Base-by-base conservation (phyloP, 2,797 vertebrate species). In the Perodicticus potto region DNA sequence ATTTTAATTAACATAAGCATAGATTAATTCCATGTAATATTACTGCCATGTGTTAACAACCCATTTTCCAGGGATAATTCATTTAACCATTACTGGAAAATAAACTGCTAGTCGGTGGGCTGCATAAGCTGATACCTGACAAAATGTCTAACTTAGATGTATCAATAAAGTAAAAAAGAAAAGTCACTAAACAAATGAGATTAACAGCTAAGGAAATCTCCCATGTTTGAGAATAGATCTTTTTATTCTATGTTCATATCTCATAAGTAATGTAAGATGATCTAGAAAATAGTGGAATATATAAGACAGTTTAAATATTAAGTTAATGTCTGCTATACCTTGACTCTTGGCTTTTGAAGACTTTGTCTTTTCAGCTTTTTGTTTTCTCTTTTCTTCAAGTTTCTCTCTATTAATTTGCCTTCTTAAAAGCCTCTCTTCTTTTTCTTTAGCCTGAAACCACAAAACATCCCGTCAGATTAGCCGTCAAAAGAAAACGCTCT, bases 401-500 rank as follows among this genome's bases (percentile, higher is more conserved):
- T 99, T 99, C 95, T 99, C 99, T 88, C 99, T 98, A 98, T 99
- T 99, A 98, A 99, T 99, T 96, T 98, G 99, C 89, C 99, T 98
- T 98, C 99, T 99, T 95, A 99, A 98, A 80, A 99, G 98, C 86
- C 99, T 98, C 86, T 99, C 99, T 98, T 99, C 99, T 98, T 99
- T 99, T 98, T 99, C 99, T 98, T 99, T 99, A 86, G 99, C 99
- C 99, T 99, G 86, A 74, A 98, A 92, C 86, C 77, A 96, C 2
- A 98, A 96, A 96, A 96, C 72, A 94, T 7, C 45, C n/a, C 76
- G 20, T 87, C 2, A 84, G 17, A 84, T 91, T 77, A 93, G 73
- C 20, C 90, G 49, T 80, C 9, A 95, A 93, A 90, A 96, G 27
- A 95, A 78, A 86, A 92, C 4, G 81, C 8, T 70, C 37, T 32